Base-by-base conservation (phyloP, 1,140 invertebrate genomes). In the Cepaea nemoralis region DNA sequence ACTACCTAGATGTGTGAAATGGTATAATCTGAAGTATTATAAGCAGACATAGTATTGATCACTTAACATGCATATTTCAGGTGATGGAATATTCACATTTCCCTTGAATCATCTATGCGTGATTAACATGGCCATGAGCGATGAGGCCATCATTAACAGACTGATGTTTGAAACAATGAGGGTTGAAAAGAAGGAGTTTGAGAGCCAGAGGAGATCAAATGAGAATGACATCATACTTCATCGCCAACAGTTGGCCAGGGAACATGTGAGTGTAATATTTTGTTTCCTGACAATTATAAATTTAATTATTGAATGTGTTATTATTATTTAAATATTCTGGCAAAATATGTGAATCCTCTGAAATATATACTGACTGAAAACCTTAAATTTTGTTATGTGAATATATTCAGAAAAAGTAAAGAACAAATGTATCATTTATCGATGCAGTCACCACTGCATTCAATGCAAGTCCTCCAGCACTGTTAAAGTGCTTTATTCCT, bases 171-270 rank as follows among this genome's bases (percentile, higher is more conserved):
- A 90, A 63, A 91, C 89, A 1, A 89, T 91, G 89, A 86, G 86
- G 67, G 82, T 90, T 12, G 91, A 91, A 67, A 81, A 87, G 37
- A 88, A 89, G 66, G 91, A 91, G 70, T 91, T 90, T 86, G 89
- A 91, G 66, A 88, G 86, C 59, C 90, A 91, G 82, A 86, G 85
- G 70, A 77, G 89, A 31, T 90, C 91, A 10, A 90, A 90, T 82
- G 90, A 90, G 70, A 89, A 86, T 81, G 90, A 91, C 80, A 88
- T 91, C 35, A 88, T 91, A 24, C 85, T 88, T 27, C 90, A 91
- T 80, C 83, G 89, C 70, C 85, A 89, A 63, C 83, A 86, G 12
- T 80, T 91, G 22, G 86, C 83, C 45, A 85, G 86, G 42, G 87
- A 91, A 85, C 87, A 91, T 86, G 91, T 91, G 83, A 86, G 87